Conservation (phyloP, 35 echinoderm and acorn worm species). For the Amphiura filiformis region DNA sequence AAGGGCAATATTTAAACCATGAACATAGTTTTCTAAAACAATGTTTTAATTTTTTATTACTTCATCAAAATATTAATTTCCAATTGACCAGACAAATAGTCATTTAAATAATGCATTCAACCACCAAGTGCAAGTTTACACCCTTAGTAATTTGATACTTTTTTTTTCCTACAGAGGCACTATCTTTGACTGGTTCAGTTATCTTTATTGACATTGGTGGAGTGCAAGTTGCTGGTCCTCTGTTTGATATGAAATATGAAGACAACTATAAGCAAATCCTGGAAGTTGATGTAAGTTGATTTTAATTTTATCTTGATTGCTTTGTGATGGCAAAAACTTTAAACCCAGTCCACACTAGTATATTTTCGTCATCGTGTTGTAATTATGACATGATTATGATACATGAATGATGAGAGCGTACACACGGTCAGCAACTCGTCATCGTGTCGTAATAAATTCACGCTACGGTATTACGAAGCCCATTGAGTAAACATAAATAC, state of each 20-base stretch:
- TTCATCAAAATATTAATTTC: neutral
- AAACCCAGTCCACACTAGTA: too few relatives aligned
- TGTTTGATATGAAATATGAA: neutral
- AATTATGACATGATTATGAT: too few relatives aligned
- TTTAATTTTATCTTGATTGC: too few relatives aligned
- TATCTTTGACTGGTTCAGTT: neutral
- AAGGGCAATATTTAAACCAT: too few relatives aligned
- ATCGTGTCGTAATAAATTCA: too few relatives aligned
- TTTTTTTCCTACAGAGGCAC: neutral
- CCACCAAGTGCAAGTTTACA: neutral
- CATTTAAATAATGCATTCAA: neutral
- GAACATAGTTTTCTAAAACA: neutral
- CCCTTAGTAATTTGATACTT: neutral
- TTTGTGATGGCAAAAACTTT: neutral
- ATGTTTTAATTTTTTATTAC: neutral
- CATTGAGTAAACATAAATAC: neutral
- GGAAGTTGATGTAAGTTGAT: conserved; percentile 15
- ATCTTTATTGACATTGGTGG: conserved; percentile 16
- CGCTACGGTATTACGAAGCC: neutral
- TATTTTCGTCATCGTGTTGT: too few relatives aligned
- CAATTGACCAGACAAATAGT: neutral
- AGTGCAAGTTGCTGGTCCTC: neutral
- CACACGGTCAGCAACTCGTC: too few relatives aligned
- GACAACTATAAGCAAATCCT: neutral
- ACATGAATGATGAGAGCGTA: too few relatives aligned